Base-by-base conservation (phyloP, 2,888 invertebrate species). In the Eurytoma californica region DNA sequence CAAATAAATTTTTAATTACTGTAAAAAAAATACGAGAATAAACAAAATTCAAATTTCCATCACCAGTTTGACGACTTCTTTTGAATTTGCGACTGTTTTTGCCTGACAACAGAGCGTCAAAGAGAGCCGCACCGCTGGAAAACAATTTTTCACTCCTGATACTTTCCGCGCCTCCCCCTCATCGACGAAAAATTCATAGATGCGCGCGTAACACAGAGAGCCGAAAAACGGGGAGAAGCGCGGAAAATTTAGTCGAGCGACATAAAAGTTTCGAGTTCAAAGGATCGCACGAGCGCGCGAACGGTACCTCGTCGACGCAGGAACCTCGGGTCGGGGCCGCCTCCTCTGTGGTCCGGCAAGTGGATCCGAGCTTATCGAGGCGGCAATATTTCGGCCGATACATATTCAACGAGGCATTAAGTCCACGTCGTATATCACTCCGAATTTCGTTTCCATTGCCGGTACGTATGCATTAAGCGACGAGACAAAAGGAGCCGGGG, bases 341-440 rank as follows among this genome's bases (percentile, higher is more conserved):
- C 57, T 66, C 49, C 39, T n/a, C 49, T 28, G 55, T 12, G 13
- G 39, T 57, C 39, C 57, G 13, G 7, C 63, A 49, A 58, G 47
- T 57, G 57, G 49, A 66, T 58, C 16, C 58, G 61, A 77, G 49
- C 69, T 75, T 69, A 69, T 63, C 76, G 63, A 57, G 28, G 63
- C 69, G 49, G 65, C 58, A 65, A 65, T 70, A 63, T 69, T 69
- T 61, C 61, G 61, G 58, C 55, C 65, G 58, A 74, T 79, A 66
- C 79, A 74, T 74, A 79, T 74, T 79, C 79, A 79, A 58, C 79
- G 74, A 66, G 66, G 67, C 53, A 67, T 72, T 58, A 57, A 57
- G 51, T 47, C 24, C 47, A 47, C 49, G 58, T 18, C 61, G 30
- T 67, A 73, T 55, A 60, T 75, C 68, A 65, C 60, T 53, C 39